phyloP scores from a whole-genome alignment of 37 sponge, comb jelly and placozoan species.

The Halichondria panicea region DNA sequence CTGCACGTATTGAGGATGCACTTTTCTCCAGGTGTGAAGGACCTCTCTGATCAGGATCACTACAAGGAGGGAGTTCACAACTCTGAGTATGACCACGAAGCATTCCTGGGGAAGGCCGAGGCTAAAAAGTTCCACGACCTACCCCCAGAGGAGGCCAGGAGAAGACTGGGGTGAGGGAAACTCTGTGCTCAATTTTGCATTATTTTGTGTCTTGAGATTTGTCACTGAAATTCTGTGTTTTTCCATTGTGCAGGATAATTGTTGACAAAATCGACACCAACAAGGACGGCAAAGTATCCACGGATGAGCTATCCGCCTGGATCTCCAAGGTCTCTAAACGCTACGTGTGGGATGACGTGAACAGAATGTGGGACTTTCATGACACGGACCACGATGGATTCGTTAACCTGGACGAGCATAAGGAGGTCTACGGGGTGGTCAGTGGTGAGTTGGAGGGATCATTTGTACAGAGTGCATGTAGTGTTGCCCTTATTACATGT shows the following conservation, averaged over 20 bases:
- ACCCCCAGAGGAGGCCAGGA: constrained; percentile 78
- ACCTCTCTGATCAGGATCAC: constrained; percentile 63
- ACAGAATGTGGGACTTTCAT: constrained; percentile 45
- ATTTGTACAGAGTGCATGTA: constrained; percentile 29
- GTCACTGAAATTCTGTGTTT: too few species aligned
- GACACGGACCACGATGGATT: constrained; percentile 52
- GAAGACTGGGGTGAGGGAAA: constrained; percentile 63
- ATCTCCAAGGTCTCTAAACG: constrained; percentile 49
- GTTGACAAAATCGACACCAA: constrained; percentile 73
- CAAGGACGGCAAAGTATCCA: constrained; percentile 63
- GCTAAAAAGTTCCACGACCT: constrained; percentile 79
- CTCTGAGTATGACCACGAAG: constrained; percentile 86
- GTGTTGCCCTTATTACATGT: too few species aligned
- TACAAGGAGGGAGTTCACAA: constrained; percentile 46
- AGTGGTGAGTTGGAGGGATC: too few species aligned
- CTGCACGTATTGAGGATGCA: too few species aligned
- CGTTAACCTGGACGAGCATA: constrained; percentile 63
- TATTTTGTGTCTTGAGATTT: too few species aligned
- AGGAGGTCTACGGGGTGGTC: too few species aligned
- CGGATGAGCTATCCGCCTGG: constrained; percentile 80
- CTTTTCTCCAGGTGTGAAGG: constrained; percentile 5
- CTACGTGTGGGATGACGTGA: constrained; percentile 56
- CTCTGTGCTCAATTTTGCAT: too few species aligned
- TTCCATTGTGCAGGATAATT: constrained; percentile 50
- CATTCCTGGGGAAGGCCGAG: constrained; percentile 86